Base-by-base conservation (phyloP, 1,140 invertebrate genomes). In the Chionoecetes opilio region DNA sequence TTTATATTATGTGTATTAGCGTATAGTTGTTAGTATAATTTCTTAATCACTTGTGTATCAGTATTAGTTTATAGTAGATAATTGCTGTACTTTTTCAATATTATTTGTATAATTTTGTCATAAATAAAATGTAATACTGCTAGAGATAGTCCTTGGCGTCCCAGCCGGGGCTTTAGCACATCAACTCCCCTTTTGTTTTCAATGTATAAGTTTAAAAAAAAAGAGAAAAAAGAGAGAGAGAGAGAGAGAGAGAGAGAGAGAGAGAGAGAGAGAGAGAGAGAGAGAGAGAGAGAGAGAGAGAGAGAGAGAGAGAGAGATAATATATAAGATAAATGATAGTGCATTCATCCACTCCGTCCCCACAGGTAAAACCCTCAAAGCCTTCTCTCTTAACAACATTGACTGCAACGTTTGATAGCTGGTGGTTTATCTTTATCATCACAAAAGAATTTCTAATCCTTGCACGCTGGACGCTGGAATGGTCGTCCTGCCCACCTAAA, bases 251-350 rank as follows among this genome's bases (percentile, higher is more conserved):
- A 2, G 53, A 26, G 53, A 26, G 53, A 26, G 53, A 26, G 53
- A n/a, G 21, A 75, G 63, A 75, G 63, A 75, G 63, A 75, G 63
- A 75, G 63, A 75, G 63, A 75, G 63, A 75, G 63, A 75, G 63
- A 75, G 63, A 75, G 63, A 75, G 63, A 75, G 63, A 75, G 63
- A 75, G 63, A 75, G 63, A 75, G 63, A 75, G 63, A 75, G 63
- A 75, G 63, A 75, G 63, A 75, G 63, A 75, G 63, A 75, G 63
- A 75, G 63, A 75, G 63, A 75, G 63, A 75, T 17, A 75, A 75
- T 17, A 75, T 46, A 53, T 53, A 75, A 75, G n/a, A 75, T 1
- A 21, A 75, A 75, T 2, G 63, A 75, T 75, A 75, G n/a, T 75
- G 63, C 63, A 75, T 75, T 75, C 63, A 75, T 75, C 63, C 63